Base-by-base conservation (phyloP, 2,888 invertebrate genomes). In the Pteria penguin region DNA sequence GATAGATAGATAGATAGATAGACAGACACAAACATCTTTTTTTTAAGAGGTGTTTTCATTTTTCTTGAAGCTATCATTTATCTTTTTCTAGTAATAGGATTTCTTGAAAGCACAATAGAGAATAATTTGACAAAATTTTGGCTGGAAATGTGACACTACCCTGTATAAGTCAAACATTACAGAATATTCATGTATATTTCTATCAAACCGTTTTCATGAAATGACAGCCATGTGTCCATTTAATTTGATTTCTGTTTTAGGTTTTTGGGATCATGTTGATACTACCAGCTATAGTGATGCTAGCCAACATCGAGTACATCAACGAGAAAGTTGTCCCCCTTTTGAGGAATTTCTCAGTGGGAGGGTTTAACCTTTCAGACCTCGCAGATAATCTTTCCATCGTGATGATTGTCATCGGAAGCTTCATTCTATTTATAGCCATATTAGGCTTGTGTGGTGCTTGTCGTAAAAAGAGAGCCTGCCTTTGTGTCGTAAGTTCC, bases 351-450 rank as follows among this genome's bases (percentile, higher is more conserved):
- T 11, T 68, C 26, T 27, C 57, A 2, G 55, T 68, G 31, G 68
- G 68, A 14, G 57, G 57, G 18, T 57, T 57, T 33, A 70, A 70
- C 31, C 52, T 82, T 4, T 79, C 76, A 0, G 32, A 69, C n/a
- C 24, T 75, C 11, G 61, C 71, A 14, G 72, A 78, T 18, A 76
- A 32, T 18, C 58, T 75, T 18, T 65, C 72, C 11, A 76, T 72
- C 33, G 45, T 75, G 24, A 78, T 82, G 78, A 75, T 82, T 18
- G 78, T 67, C 11, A 55, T 63, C 31, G 82, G 82, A 8, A 73
- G 32, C 8, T 52, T 80, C 24, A 36, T 80, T 5, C 69, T 82
- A 33, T 27, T 73, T 5, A 31, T 80, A 27, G 66, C 72, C 26
- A 57, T 82, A 11, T 33, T 82, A 1, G 82, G 82, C 8, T 60